Evolutionary conservation across 2,113 vertebrate species (phyloP), one percentile per base, ranked within the genome.

Genomic region (Chloropsis cyanopogon): DNA sequence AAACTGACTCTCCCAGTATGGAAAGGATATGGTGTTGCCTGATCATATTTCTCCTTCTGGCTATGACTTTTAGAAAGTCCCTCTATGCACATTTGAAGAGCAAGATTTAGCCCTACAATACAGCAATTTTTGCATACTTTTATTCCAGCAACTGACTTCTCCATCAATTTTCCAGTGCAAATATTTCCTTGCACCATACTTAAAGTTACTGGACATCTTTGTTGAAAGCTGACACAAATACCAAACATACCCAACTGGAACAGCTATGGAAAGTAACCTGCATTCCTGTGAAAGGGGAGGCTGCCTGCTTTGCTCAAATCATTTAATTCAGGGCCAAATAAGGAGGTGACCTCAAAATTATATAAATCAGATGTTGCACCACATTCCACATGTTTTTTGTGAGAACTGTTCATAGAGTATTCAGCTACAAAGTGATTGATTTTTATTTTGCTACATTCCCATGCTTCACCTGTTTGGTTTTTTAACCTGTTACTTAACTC

Each of bases 381-480:
- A 63, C 63, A 75, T 50, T 83, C 29, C 54, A 86, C 20, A 8
- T 70, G 91, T 95, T 96, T 97, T 96, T 92, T 95, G 20, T 94
- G 85, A 96, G 85, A 82, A 87, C 66, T 83, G 70, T 94, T 97
- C 88, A 93, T 85, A 78, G 77, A 96, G 82, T 91, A 97, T 94
- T 96, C 91, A 93, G 84, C 85, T 92, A 92, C 73, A 92, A 96
- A 96, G 93, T 71, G 72, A 95, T 70, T 90, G 72, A 95, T 96
- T 97, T 88, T 85, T 82, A 71, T 93, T 97, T 97, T 96, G 91
- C 86, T 96, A 66, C 85, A 95, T 92, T 97, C 96, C 95, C 82
- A 94, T 2, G 0, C 49, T 92, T 94, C 82, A 93, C n/a, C 33
- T 83, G 18, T 66, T 66, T 22, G 19, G 0, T 68, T 90, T 92